phyloP scores from a whole-genome alignment of 1,140 invertebrate genomes.

The Ephestia elutella region DNA sequence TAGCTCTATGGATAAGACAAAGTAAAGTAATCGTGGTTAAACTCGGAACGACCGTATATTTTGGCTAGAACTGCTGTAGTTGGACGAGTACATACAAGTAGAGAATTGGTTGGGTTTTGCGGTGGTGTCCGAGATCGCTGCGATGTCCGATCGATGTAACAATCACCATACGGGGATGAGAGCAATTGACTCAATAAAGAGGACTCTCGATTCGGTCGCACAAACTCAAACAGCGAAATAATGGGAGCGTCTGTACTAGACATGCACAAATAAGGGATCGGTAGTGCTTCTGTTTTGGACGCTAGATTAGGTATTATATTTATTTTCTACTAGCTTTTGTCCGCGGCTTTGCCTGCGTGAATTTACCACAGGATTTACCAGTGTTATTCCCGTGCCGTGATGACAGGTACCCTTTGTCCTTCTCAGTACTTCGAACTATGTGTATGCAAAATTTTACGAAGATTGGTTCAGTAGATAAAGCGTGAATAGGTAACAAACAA shows the following conservation, averaged over 20 bases:
- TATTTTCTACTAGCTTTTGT: no score
- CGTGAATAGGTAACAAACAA: no score
- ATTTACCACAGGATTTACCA: no score
- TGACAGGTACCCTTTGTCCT: no score
- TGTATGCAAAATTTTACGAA: no score
- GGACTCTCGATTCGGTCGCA: neutral
- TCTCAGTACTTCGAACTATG: no score
- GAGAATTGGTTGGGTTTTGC: neutral
- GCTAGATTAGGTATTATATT: neutral
- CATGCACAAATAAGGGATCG: neutral
- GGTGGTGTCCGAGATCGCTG: neutral
- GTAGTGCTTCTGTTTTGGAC: neutral
- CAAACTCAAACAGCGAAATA: neutral
- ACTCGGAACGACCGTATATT: neutral
- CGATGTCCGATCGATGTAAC: neutral
- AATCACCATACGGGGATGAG: neutral
- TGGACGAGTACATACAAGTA: neutral
- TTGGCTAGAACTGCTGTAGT: neutral
- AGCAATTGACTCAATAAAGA: neutral
- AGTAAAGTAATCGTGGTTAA: neutral
- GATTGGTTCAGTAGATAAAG: no score
- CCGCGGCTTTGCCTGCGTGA: no score
- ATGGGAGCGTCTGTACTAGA: neutral
- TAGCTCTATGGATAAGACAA: neutral
- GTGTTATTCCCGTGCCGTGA: no score